These are phyloP conservation scores for Syngnathus floridae DNA, from an alignment of 2,113 vertebrate genomes.

Conservation along the genomic window DNA sequence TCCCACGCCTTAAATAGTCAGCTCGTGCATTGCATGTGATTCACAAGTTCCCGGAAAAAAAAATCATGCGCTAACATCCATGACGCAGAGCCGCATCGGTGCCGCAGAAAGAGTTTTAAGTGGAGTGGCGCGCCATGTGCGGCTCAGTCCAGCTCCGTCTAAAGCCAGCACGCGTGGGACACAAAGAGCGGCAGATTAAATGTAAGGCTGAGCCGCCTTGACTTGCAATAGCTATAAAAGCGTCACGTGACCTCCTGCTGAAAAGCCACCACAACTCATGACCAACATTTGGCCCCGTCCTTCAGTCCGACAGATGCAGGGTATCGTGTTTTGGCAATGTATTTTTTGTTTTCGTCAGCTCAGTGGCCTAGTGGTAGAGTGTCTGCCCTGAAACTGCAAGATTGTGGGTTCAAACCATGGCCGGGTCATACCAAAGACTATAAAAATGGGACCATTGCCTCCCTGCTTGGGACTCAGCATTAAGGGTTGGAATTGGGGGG, in stretches of 20 bases:
- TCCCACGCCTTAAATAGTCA: constrained; percentile 29
- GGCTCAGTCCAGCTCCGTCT: constrained; percentile 47
- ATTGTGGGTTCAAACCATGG: no score
- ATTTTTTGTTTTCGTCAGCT: no score
- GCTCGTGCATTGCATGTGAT: not conserved
- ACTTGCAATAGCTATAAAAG: constrained; percentile 49
- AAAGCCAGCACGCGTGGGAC: constrained; percentile 48
- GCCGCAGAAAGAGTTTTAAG: constrained; percentile 35
- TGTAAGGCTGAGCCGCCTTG: constrained; percentile 54
- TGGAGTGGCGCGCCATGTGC: constrained; percentile 45
- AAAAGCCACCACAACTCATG: constrained; percentile 32
- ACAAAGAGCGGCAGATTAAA: constrained; percentile 59
- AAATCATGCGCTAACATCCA: not conserved
- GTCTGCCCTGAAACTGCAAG: no score
- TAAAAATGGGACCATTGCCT: no score
- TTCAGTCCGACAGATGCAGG: constrained; percentile 12
- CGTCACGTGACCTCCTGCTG: constrained; percentile 44
- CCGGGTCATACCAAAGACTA: no score
- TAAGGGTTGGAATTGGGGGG: no score
- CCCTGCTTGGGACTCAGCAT: no score
- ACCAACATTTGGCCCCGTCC: constrained; percentile 26
- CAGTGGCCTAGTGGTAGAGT: no score
- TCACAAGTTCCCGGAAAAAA: not conserved
- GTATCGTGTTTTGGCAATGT: not conserved
- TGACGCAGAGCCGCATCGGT: not conserved